Conservation (phyloP, 2,888 invertebrate species). For the Andrena bucephala region DNA sequence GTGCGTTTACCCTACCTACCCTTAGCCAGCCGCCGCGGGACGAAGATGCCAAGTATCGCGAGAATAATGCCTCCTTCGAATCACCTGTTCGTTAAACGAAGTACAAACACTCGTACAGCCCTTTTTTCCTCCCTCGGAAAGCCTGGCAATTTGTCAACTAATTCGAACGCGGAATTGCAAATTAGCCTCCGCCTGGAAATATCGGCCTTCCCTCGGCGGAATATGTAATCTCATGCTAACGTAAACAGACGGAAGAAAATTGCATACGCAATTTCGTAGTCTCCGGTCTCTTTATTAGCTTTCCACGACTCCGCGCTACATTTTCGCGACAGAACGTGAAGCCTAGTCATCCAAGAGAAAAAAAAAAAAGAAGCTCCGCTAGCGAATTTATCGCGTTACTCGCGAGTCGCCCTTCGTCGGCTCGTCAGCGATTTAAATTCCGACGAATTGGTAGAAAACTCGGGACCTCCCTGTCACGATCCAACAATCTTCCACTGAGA, state of each 20-base stretch:
- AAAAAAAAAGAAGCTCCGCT: neutral
- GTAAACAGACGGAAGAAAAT: constrained; percentile 52
- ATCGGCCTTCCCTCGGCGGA: constrained; percentile 25
- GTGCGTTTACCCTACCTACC: no score
- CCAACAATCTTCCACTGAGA: no score
- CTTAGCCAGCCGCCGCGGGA: no score
- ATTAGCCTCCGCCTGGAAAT: constrained; percentile 44
- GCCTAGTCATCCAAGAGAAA: neutral
- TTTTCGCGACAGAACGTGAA: neutral
- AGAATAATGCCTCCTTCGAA: no score
- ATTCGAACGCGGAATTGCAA: constrained; percentile 58
- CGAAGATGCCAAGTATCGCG: no score
- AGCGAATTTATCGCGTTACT: neutral
- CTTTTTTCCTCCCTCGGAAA: constrained; percentile 1
- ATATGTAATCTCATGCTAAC: constrained; percentile 43
- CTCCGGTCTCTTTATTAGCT: constrained; percentile 15
- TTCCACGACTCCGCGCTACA: constrained; percentile 18
- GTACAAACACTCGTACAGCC: neutral
- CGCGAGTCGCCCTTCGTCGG: neutral
- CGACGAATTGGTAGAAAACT: no score
- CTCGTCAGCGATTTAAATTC: neutral
- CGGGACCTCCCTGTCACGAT: no score
- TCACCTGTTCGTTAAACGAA: neutral
- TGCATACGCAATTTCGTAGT: constrained; percentile 24
- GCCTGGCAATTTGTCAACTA: constrained; percentile 48